Base-by-base conservation (phyloP, 2,797 vertebrate species). In the Galagoides demidoff region DNA sequence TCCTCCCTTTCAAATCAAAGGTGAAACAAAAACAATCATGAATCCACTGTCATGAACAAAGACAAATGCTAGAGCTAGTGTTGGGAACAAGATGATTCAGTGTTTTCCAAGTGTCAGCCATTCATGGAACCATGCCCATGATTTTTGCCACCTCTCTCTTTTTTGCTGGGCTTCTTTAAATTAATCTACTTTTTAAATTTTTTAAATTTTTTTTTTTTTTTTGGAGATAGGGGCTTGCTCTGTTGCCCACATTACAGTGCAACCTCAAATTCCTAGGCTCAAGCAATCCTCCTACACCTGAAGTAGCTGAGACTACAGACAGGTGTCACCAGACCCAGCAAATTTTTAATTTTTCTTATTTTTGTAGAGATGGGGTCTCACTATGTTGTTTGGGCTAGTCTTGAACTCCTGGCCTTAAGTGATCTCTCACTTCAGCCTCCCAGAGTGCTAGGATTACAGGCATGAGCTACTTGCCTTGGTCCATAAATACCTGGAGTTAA, bases 31-130 rank as follows among this genome's bases (percentile, higher is more conserved):
- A 61, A 85, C 0, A 0, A 29, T 37, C 37, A 2, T 0, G 29
- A 95, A 76, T 57, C 25, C 10, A 4, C 0, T 34, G 25, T 9
- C 25, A 37, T 7, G 39, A 74, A 78, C 7, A 45, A 63, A 64
- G 59, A 27, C 0, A 0, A 63, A 57, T 1, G 25, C 2, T 7
- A 29, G 39, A 9, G 39, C 34, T 22, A 2, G 22, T 39, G 63
- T 61, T 14, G 1, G 29, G 52, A 71, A 61, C 0, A 22, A 45
- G 13, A 8, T 1, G 27, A 79, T 19, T 49, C n/a, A 0, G 27
- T 31, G 5, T n/a, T 84, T 64, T 68, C 84, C 19, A 37, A 5
- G 39, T 23, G 10, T 22, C 31, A 74, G 77, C 29, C 3, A 2
- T 39, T 95, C 27, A 4, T 1, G 34, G 61, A 63, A 77, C 34